These are phyloP conservation scores for Nerophis ophidion DNA, from an alignment of 2,113 vertebrate species.

Conservation along the genomic window DNA sequence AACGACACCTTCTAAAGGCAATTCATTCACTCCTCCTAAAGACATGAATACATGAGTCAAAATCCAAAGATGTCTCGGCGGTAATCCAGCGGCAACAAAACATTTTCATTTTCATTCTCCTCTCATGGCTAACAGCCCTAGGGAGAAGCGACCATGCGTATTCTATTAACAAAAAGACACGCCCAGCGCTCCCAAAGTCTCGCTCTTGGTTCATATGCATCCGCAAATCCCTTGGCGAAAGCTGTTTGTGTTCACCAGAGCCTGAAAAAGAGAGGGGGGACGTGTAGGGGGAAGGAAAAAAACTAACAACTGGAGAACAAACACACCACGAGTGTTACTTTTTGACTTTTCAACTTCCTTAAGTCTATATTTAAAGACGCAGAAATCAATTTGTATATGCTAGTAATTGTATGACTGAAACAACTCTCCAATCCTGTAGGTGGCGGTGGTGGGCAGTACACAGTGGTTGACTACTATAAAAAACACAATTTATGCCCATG, in stretches of 20 bases:
- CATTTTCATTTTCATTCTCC: slow-evolving; percentile 69
- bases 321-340: slow-evolving; percentile 19
- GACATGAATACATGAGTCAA: slow-evolving; percentile 15
- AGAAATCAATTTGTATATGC: neutral
- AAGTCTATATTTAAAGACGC: slow-evolving; percentile 7
- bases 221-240: slow-evolving; percentile 65
- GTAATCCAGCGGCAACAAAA: slow-evolving; percentile 51
- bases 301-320: slow-evolving; percentile 29
- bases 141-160: slow-evolving; percentile 64
- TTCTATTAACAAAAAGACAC: slow-evolving; percentile 72
- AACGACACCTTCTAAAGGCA: slow-evolving; percentile 5
- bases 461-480: too few relatives aligned
- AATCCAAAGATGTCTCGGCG: slow-evolving; percentile 44
- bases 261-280: slow-evolving; percentile 43
- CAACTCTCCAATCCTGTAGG: too few relatives aligned
- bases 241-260: slow-evolving; percentile 68
- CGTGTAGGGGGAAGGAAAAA: slow-evolving; percentile 15
- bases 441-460: too few relatives aligned
- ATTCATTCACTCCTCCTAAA: slow-evolving; percentile 16
- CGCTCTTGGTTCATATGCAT: slow-evolving; percentile 60
- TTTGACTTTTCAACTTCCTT: slow-evolving; percentile 13
- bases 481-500: too few relatives aligned
- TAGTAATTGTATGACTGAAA: too few relatives aligned
- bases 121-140: slow-evolving; percentile 60
- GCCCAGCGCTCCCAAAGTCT: slow-evolving; percentile 57